Evolutionary conservation across 2,888 invertebrate genomes (phyloP), one percentile per base, ranked within the genome.

Genomic region (Cheilosia urbana): DNA sequence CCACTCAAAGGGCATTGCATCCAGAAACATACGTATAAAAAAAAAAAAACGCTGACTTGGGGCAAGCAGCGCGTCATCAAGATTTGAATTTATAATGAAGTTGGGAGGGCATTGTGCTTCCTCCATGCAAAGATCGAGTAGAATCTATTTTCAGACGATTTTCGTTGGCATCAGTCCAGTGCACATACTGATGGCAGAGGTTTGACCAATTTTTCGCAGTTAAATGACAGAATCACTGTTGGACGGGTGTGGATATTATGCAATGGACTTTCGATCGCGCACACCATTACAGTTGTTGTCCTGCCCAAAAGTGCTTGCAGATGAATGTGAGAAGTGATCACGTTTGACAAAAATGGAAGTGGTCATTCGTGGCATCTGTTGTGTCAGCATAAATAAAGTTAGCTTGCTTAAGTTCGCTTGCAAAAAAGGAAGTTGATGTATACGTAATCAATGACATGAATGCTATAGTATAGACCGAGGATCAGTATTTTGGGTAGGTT

Each of bases 91-190:
- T 72, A 42, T 57, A 62, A 80, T 62, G 76, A 80, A 80, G 80
- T 68, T 62, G 76, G 40, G 71, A 85, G 84, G 80, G 84, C 84
- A 85, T 76, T 85, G 84, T 80, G 84, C 84, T 66, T 47, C 66
- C 58, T 80, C 80, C 80, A 80, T 72, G 69, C 60, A 55, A 45
- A 71, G 60, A 80, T 34, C 53, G 63, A 66, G 55, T 47, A 5
- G 49, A 75, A 27, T 79, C 84, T 85, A 85, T 80, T 85, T 85
- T 80, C 53, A 80, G 76, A 80, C 60, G 55, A n/a, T 62, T 71
- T 66, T 68, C 45, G 3, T 68, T 85, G 84, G 84, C 84, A 80
- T 47, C 49, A 19, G 66, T 73, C 84, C 84, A 85, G 65, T 71
- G 45, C 79, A 80, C 37, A 34, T 57, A 57, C 47, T 51, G 66